Evolutionary conservation across 2,888 invertebrate genomes (phyloP).

Genomic region (Noctuana brunneofusca): DNA sequence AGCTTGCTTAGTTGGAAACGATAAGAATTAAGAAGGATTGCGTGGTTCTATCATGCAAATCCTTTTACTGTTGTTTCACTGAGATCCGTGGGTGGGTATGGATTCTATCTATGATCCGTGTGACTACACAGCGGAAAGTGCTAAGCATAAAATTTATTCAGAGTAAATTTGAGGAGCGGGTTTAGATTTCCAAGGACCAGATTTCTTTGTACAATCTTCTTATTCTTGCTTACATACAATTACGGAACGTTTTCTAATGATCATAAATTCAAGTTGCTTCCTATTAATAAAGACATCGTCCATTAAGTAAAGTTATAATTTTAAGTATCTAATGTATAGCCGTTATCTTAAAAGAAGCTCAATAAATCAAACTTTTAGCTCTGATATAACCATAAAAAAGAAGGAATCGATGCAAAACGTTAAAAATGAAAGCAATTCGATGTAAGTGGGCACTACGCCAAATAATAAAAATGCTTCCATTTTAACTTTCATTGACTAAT

Average conservation of each 20-base stretch:
- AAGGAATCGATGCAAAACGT: conserved; percentile 27
- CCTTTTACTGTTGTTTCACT: conserved; percentile 26
- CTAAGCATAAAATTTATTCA: too few species aligned
- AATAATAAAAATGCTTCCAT: conserved; percentile 23
- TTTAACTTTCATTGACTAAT: conserved; percentile 11
- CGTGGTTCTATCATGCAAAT: conserved; percentile 37
- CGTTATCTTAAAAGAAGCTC: background rate
- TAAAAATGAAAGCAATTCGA: conserved; percentile 23
- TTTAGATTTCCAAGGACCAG: too few species aligned
- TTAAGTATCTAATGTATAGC: too few species aligned
- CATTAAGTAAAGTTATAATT: too few species aligned
- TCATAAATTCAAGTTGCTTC: too few species aligned
- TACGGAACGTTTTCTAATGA: too few species aligned
- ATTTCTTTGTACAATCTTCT: too few species aligned
- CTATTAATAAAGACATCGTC: too few species aligned
- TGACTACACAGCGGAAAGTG: too few species aligned
- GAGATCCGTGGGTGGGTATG: conserved; percentile 1
- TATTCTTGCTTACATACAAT: too few species aligned
- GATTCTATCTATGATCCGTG: conserved; percentile 8
- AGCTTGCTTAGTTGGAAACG: conserved; percentile 40
- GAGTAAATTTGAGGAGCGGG: too few species aligned
- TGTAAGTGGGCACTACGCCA: conserved; percentile 29
- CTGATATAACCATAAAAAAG: conserved; percentile 27
- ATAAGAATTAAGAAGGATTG: conserved; percentile 41
- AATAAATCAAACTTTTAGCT: conserved; percentile 27